phyloP scores from a whole-genome alignment of 30 jellyfish, hydroid and myxozoan species.

The Cassiopea andromeda region DNA sequence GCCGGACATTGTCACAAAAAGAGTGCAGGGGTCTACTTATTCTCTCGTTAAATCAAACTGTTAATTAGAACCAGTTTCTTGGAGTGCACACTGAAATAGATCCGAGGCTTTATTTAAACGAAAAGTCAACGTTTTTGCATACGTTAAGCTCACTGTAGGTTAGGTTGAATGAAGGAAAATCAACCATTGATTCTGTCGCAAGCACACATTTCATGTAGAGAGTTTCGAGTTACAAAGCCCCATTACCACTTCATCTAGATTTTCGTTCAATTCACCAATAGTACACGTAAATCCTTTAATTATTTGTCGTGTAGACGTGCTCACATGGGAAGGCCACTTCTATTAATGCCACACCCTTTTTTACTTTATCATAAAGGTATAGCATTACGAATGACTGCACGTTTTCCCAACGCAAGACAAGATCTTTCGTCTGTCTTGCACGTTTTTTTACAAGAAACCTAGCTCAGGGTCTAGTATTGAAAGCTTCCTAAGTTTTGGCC shows the following conservation, averaged over 20 bases:
- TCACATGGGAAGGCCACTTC: background rate
- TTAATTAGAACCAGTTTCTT: too few species aligned
- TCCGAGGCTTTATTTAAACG: too few species aligned
- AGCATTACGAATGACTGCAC: background rate
- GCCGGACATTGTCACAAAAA: too few species aligned
- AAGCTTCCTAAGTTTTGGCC: too few species aligned
- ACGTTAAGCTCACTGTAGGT: background rate
- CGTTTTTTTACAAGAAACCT: too few species aligned
- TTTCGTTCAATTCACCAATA: background rate
- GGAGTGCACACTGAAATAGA: too few species aligned
- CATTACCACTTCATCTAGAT: slow-evolving; percentile 6
- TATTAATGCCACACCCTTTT: background rate
- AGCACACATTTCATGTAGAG: background rate
- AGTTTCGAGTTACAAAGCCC: background rate
- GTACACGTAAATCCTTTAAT: background rate
- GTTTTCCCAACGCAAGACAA: too few species aligned
- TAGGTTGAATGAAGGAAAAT: background rate
- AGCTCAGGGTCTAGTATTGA: too few species aligned
- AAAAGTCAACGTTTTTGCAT: background rate
- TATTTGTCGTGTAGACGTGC: background rate
- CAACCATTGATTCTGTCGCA: background rate
- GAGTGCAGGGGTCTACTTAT: too few species aligned
- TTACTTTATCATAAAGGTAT: background rate
- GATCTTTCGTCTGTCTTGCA: too few species aligned
- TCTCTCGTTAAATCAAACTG: too few species aligned